Evolutionary conservation across 2,113 vertebrate genomes (phyloP).

Genomic region (Tychaedon coryphoeus): DNA sequence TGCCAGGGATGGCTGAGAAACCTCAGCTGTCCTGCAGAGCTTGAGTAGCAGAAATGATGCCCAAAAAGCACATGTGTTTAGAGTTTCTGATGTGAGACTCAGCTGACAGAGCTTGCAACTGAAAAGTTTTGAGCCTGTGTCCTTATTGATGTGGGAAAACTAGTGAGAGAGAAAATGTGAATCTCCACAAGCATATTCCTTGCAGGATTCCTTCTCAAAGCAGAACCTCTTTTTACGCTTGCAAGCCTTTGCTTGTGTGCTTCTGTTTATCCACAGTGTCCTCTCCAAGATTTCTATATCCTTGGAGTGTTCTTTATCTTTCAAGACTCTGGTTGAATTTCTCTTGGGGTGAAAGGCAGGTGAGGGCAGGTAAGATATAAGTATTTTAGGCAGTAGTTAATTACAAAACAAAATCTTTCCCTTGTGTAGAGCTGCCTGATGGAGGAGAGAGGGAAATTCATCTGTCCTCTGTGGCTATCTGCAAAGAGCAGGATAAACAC

Average conservation of each 20-base stretch:
- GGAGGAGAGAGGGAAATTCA: not conserved
- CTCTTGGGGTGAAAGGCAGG: not conserved
- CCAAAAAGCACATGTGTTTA: not conserved
- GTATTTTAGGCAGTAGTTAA: not conserved
- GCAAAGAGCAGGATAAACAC: not conserved
- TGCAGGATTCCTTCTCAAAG: not conserved
- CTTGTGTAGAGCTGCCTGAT: not conserved
- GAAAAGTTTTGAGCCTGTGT: not conserved
- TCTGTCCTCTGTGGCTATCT: not conserved
- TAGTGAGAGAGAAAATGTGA: not conserved
- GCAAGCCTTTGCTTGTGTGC: not conserved
- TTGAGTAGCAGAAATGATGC: not conserved
- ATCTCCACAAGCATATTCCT: not conserved
- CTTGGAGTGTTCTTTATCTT: not conserved
- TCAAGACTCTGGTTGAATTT: not conserved
- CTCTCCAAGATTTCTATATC: conserved; percentile 17
- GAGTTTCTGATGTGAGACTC: not conserved
- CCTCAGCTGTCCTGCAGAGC: not conserved
- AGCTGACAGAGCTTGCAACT: not conserved
- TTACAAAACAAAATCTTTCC: not conserved
- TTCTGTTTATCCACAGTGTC: conserved; percentile 28
- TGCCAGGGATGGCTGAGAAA: not conserved
- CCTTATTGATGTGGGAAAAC: not conserved
- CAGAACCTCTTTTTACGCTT: not conserved
- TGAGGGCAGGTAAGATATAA: not conserved